Percentiles rank a stretch among this genome's conserved stretches.
Evolutionary conservation across 2,888 invertebrate species (phyloP).

Genomic region (Philopedon plagiatum): DNA sequence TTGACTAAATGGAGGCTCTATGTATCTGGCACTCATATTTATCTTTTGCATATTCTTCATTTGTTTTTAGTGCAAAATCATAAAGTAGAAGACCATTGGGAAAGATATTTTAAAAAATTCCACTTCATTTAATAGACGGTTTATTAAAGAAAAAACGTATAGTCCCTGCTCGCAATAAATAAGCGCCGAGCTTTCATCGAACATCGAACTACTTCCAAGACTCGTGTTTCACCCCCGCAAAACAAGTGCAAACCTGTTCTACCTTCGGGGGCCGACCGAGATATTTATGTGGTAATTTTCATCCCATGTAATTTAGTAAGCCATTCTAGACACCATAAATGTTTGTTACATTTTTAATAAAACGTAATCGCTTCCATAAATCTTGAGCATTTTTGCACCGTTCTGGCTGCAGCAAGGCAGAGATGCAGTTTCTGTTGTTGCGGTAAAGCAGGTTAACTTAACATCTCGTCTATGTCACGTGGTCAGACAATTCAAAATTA

Average conservation of each 20-base stretch:
- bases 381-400: constrained; percentile 35
- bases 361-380: constrained; percentile 50
- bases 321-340: constrained; percentile 55
- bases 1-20: too few relatives aligned
- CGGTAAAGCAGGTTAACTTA: too few relatives aligned
- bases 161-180: too few relatives aligned
- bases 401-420: constrained; percentile 9
- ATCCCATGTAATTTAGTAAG: constrained; percentile 55
- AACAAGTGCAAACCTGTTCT: constrained; percentile 55
- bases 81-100: too few relatives aligned
- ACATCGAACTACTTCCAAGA: constrained; percentile 45
- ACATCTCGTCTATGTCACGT: too few relatives aligned
- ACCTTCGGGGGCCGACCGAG: constrained; percentile 53
- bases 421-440: not conserved
- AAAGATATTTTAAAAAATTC: too few relatives aligned
- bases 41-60: too few relatives aligned
- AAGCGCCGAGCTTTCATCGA: constrained; percentile 37
- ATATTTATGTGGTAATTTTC: constrained; percentile 56
- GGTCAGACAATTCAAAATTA: too few relatives aligned
- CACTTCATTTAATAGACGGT: too few relatives aligned
- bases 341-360: constrained; percentile 53
- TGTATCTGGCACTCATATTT: too few relatives aligned
- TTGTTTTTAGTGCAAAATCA: too few relatives aligned
- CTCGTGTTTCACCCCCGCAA: constrained; percentile 52
- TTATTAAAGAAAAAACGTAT: too few relatives aligned